These are phyloP conservation scores for Chloroceryle amazona DNA, from an alignment of 2,797 vertebrate species.

Conservation along the genomic window DNA sequence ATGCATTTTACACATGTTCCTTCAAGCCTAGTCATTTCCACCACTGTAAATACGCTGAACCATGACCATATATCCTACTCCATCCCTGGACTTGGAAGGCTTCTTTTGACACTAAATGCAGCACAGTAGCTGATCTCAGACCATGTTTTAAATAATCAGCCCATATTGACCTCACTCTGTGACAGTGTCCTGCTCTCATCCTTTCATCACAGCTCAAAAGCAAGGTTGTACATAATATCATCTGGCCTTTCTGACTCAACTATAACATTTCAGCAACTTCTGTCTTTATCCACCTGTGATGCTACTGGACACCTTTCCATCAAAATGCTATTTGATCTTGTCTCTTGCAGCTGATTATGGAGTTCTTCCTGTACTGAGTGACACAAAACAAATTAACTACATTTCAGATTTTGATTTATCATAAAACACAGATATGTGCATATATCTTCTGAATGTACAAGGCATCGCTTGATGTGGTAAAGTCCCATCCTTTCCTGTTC, in stretches of 20 bases:
- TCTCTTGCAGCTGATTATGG: background rate
- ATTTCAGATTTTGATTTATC: background rate
- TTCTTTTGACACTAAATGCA: background rate
- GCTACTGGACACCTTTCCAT: background rate
- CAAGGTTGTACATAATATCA: background rate
- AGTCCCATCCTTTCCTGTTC: background rate
- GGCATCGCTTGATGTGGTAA: background rate
- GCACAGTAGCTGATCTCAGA: background rate
- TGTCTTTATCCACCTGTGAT: background rate
- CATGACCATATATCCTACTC: background rate
- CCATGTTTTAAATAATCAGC: background rate
- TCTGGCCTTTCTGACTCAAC: background rate
- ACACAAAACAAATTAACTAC: background rate
- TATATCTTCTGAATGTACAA: background rate
- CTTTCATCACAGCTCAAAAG: background rate
- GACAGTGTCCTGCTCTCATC: background rate
- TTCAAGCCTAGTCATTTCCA: background rate
- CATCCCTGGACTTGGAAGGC: background rate
- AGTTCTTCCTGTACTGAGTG: background rate
- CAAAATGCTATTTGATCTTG: background rate
- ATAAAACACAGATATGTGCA: background rate
- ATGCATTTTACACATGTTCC: background rate
- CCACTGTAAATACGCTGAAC: background rate
- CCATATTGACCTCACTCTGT: background rate
- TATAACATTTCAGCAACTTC: background rate